phyloP scores from a whole-genome alignment of 2,113 vertebrate genomes.

The Callipepla squamata region DNA sequence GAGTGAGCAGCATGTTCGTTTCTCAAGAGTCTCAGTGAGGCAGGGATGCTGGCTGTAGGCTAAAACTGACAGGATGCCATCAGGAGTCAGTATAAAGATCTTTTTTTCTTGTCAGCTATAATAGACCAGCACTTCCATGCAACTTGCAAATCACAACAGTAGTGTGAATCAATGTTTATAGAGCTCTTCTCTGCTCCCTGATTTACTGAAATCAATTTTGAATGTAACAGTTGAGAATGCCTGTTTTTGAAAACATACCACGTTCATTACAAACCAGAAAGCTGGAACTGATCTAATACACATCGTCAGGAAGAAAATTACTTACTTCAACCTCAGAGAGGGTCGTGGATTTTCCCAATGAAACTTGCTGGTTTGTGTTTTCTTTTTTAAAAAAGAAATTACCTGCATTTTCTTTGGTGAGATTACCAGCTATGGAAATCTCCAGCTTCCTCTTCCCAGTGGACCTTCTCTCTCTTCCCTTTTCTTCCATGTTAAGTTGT shows the following conservation, averaged over 20 bases:
- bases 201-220: not conserved
- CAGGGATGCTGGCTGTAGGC: not conserved
- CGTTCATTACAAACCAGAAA: not conserved
- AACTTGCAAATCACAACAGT: not conserved
- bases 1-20: slow-evolving; percentile 17
- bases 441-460: not conserved
- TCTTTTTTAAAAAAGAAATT: not conserved
- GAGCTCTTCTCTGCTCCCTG: not conserved
- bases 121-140: not conserved
- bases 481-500: not conserved
- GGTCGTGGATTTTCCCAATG: not conserved
- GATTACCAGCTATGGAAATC: not conserved
- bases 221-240: not conserved
- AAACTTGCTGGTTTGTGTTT: not conserved
- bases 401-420: not conserved
- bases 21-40: slow-evolving; percentile 6
- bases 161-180: not conserved
- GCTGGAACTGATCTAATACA: not conserved
- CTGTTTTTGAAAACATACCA: not conserved
- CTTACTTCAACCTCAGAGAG: not conserved
- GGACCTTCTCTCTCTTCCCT: not conserved
- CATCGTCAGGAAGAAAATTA: not conserved
- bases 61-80: not conserved
- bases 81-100: not conserved
- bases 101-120: not conserved